Evolutionary conservation across 2,888 invertebrate genomes (phyloP).

Genomic region (Sphinx pinastri): DNA sequence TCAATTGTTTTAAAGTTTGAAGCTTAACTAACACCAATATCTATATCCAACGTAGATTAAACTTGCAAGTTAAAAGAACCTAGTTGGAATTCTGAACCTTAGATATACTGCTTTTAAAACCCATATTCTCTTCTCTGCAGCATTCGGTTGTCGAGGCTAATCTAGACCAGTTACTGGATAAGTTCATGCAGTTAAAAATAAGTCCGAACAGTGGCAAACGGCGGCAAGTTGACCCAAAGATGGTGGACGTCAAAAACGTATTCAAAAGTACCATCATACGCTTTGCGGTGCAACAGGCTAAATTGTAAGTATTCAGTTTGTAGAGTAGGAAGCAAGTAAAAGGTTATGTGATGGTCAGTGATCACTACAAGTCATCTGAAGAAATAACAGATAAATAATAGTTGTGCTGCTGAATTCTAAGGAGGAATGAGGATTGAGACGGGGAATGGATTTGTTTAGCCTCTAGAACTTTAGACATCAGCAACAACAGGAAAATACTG

Average conservation of each 20-base stretch:
- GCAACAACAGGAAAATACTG: too few relatives aligned
- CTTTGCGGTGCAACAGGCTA: slow-evolving; percentile 82
- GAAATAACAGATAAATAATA: neutral
- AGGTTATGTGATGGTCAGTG: neutral
- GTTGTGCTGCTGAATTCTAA: too few relatives aligned
- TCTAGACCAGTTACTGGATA: slow-evolving; percentile 80
- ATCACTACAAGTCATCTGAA: neutral
- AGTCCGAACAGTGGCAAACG: slow-evolving; percentile 60
- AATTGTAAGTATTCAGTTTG: slow-evolving; percentile 60
- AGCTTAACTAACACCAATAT: too few relatives aligned
- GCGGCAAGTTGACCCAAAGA: slow-evolving; percentile 57
- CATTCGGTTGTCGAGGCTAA: slow-evolving; percentile 73
- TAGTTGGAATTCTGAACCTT: neutral
- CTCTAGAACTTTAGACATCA: too few relatives aligned
- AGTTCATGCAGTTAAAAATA: slow-evolving; percentile 84
- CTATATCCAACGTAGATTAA: too few relatives aligned
- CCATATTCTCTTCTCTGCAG: neutral
- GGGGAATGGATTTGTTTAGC: too few relatives aligned
- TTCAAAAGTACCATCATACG: slow-evolving; percentile 85
- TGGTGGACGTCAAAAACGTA: slow-evolving; percentile 81
- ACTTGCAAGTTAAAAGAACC: too few relatives aligned
- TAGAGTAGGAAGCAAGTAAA: too few relatives aligned
- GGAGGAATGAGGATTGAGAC: too few relatives aligned
- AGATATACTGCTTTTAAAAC: neutral
- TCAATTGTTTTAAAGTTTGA: neutral